Evolutionary conservation across 2,888 invertebrate species (phyloP).

Genomic region (Watsonalla binaria): DNA sequence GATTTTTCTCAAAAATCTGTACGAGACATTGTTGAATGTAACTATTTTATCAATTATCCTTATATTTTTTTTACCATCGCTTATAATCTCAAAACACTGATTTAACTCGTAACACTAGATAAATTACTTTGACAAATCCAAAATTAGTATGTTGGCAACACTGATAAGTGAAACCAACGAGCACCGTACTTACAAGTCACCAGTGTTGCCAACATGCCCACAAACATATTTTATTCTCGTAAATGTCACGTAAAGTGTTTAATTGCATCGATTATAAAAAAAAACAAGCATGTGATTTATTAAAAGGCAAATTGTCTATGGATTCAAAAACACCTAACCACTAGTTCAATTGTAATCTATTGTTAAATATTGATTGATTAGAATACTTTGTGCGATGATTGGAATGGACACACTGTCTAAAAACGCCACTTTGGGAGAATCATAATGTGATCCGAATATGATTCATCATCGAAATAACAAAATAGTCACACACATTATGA

Average conservation of each 20-base stretch:
- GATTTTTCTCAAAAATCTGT: not conserved
- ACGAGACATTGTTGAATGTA: not conserved
- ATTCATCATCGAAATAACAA: too few species aligned
- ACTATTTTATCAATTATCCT: not conserved
- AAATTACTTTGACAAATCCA: conserved; percentile 21
- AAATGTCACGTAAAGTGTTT: conserved; percentile 13
- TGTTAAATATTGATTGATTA: conserved; percentile 18
- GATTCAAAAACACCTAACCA: conserved; percentile 19
- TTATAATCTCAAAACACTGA: conserved; percentile 14
- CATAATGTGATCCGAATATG: too few species aligned
- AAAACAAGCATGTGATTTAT: conserved; percentile 20
- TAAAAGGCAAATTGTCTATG: conserved; percentile 17
- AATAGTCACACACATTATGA: too few species aligned
- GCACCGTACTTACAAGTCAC: conserved; percentile 27
- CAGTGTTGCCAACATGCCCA: conserved; percentile 21
- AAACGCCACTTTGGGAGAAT: too few species aligned
- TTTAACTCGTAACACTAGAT: conserved; percentile 25
- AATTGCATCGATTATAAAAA: not conserved
- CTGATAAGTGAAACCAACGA: conserved; percentile 22
- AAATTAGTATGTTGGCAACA: conserved; percentile 23
- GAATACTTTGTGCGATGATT: not conserved
- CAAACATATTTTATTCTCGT: conserved; percentile 16
- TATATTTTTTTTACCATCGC: not conserved
- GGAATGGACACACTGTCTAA: not conserved
- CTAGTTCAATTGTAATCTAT: conserved; percentile 14